Base-by-base conservation (phyloP, 2,888 invertebrate species). In the Drosophila nr. perissopoda region DNA sequence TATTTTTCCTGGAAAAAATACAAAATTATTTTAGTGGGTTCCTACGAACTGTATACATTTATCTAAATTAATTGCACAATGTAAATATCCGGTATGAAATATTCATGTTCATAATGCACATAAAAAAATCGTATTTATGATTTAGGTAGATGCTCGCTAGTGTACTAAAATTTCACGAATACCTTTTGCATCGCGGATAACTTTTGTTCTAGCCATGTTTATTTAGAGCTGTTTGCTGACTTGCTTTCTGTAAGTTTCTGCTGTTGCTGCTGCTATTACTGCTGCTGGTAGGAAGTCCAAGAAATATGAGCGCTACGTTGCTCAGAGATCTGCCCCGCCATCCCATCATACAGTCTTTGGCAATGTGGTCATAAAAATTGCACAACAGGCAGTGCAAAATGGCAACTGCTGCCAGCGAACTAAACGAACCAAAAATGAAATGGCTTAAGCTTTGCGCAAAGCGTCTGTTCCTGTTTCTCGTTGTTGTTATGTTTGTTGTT, bases 341-440 rank as follows among this genome's bases (percentile, higher is more conserved):
- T 10, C n/a, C 27, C 18, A 11, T 31, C 36, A 11, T 16, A 18
- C 13, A 29, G 40, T 59, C 52, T 56, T 33, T 36, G 42, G 52
- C 65, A 59, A 54, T 70, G 74, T 66, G 77, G 72, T 69, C 74
- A 80, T 80, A 78, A 78, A 80, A 82, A 82, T 73, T 70, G 67
- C 69, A 59, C 56, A 42, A 40, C 40, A 65, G 77, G 49, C 72
- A 88, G 84, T 76, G 81, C 82, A 81, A 84, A 81, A 84, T 83
- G 74, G 73, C 72, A 86, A 88, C 69, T 78, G 75, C 83, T 86
- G 63, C 77, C 74, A 85, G 62, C 77, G 80, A 21, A 56, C 38
- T 64, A 83, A 89, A 87, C 84, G 82, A 87, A 84, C 89, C 89
- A 89, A 89, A 89, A 83, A 88, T 89, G 87, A 84, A 86, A 89